A percentile compares a stretch with the other conserved stretches of the same genome.
phyloP scores from a whole-genome alignment of 2,113 vertebrate genomes.

The pig (Sus scrofa) region T2T-Sscrofa CM000815.6:87953001-87953500 shows the following conservation, averaged over 20 bases:
- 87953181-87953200: background rate
- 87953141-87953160: background rate
- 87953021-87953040: background rate
- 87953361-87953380: background rate
- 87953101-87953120: background rate
- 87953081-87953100: background rate
- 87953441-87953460: background rate
- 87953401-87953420: background rate
- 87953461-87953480: background rate
- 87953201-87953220: background rate
- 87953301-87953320: too few relatives aligned
- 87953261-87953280: background rate
- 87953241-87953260: background rate
- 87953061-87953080: background rate
- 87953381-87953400: accelerated
- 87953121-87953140: background rate
- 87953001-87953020: background rate
- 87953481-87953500: background rate
- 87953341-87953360: background rate
- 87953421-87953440: too few relatives aligned
- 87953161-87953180: background rate
- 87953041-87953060: background rate
- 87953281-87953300: background rate
- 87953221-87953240: background rate
- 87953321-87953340: too few relatives aligned